phyloP scores from a whole-genome alignment of 2,888 invertebrate species.

The Drosophila imparisetae region DNA sequence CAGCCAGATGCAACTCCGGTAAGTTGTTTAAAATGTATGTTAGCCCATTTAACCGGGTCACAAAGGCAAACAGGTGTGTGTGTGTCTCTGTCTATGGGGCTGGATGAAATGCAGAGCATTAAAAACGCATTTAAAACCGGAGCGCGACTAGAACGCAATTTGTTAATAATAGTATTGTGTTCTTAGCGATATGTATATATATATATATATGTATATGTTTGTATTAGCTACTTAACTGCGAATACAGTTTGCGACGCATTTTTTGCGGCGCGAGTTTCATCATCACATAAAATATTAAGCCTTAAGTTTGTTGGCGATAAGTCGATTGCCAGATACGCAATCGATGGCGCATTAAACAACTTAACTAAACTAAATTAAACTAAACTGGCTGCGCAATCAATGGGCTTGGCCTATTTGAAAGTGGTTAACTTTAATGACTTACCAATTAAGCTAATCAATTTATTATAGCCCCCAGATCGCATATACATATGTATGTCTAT shows the following conservation, averaged over 20 bases:
- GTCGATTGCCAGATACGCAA: constrained; percentile 58
- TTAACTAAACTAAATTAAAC: constrained; percentile 13
- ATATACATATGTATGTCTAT: neutral
- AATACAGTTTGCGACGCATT: constrained; percentile 61
- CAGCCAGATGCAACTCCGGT: constrained; percentile 9
- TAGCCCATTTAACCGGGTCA: constrained; percentile 24
- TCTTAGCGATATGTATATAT: neutral
- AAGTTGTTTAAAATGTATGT: constrained; percentile 65
- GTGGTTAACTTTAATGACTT: constrained; percentile 19
- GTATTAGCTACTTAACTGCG: neutral
- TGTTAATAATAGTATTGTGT: constrained; percentile 10
- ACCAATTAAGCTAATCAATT: constrained; percentile 16
- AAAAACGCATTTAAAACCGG: constrained; percentile 27
- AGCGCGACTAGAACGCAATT: constrained; percentile 50
- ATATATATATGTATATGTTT: neutral
- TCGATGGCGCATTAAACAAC: constrained; percentile 53
- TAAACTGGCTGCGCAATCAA: constrained; percentile 28
- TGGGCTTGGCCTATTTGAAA: constrained; percentile 31
- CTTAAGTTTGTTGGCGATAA: constrained; percentile 61
- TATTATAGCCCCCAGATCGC: neutral
- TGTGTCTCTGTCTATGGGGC: neutral
- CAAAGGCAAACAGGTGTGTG: constrained; percentile 46
- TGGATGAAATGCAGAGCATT: neutral
- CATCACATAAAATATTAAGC: constrained; percentile 41
- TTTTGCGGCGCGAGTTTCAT: constrained; percentile 44